phyloP scores from a whole-genome alignment of 2,113 vertebrate genomes.

The Aplodontia rufa region DNA sequence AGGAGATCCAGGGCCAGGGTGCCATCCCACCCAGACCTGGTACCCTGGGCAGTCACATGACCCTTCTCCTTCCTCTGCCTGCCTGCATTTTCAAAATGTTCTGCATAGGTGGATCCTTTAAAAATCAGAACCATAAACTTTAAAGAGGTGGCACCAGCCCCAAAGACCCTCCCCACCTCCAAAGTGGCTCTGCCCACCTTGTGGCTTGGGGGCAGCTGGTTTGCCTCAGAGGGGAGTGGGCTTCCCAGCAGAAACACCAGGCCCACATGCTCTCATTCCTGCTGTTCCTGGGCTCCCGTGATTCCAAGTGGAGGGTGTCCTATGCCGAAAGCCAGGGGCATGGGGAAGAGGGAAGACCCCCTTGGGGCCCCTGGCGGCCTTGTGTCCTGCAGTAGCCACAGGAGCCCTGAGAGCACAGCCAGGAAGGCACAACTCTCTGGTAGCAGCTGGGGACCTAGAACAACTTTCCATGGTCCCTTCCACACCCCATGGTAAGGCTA shows the following conservation, averaged over 20 bases:
- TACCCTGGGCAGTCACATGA: neutral
- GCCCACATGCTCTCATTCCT: neutral
- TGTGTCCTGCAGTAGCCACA: neutral
- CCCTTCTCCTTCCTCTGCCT: neutral
- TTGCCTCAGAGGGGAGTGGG: neutral
- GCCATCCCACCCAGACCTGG: neutral
- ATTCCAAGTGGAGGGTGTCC: neutral
- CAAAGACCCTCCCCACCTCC: no score
- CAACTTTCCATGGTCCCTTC: no score
- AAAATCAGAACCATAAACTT: neutral
- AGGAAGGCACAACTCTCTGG: neutral
- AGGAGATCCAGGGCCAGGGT: neutral
- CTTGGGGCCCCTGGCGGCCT: neutral
- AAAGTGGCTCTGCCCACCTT: neutral
- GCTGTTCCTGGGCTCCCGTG: neutral
- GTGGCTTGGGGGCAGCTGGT: fast-evolving
- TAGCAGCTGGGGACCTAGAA: no score
- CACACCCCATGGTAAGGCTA: no score
- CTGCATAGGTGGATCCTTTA: neutral
- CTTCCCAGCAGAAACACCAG: neutral
- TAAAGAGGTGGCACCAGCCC: neutral
- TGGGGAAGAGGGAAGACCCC: neutral
- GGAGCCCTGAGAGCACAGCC: no score
- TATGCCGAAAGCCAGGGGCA: neutral
- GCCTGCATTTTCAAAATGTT: neutral